phyloP scores from a whole-genome alignment of 2,113 vertebrate species.

The Riparia riparia region DNA sequence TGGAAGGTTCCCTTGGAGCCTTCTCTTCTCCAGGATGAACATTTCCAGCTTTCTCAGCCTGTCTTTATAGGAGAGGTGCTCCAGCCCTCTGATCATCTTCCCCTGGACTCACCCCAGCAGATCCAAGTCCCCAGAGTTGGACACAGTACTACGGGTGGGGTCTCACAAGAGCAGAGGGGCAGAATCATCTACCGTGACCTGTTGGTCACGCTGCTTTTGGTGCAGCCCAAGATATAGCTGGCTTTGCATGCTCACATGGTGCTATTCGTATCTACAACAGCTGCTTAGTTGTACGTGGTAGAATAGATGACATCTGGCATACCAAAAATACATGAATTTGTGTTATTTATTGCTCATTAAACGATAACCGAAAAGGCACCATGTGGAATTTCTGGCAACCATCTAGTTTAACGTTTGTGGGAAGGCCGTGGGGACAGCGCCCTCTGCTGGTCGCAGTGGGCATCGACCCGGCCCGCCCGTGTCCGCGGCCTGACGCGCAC shows the following conservation, averaged over 20 bases:
- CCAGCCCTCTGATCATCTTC: not conserved
- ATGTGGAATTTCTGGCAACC: not conserved
- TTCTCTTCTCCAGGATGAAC: not conserved
- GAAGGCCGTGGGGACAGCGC: not conserved
- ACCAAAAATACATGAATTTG: not conserved
- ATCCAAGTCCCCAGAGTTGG: not conserved
- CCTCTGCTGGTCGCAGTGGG: constrained; percentile 48
- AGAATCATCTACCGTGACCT: not conserved
- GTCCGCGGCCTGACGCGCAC: fast-evolving
- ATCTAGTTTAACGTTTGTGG: not conserved
- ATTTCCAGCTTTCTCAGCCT: not conserved
- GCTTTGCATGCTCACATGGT: not conserved
- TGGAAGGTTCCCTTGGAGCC: not conserved
- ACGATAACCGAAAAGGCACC: not conserved
- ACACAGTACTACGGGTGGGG: not conserved
- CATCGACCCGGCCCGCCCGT: not conserved
- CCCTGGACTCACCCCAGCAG: not conserved
- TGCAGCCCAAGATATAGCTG: not conserved
- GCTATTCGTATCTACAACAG: not conserved
- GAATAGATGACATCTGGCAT: not conserved
- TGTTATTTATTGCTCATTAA: not conserved
- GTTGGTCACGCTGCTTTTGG: not conserved
- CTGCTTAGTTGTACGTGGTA: not conserved
- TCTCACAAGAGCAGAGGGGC: not conserved
- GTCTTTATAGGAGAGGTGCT: not conserved